phyloP scores from a whole-genome alignment of 2,888 invertebrate species.

The Noctua comes region DNA sequence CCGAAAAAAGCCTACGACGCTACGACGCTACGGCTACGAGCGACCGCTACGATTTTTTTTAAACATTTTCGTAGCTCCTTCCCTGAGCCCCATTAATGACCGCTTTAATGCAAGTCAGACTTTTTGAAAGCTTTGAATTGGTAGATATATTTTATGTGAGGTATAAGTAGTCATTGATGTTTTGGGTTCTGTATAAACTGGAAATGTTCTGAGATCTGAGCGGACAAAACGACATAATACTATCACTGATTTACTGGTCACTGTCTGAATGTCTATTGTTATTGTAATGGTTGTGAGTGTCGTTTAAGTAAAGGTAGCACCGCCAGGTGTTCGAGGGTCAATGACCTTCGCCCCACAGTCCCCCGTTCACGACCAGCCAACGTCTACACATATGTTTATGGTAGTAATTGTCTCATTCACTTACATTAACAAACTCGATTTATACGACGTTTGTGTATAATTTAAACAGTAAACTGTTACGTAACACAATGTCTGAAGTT shows the following conservation, averaged over 20 bases:
- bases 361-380: not conserved
- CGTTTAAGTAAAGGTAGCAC: constrained; percentile 15
- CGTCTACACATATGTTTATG: constrained; percentile 9
- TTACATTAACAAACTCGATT: constrained; percentile 34
- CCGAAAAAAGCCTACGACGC: constrained; percentile 23
- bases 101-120: constrained; percentile 38
- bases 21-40: constrained; percentile 44
- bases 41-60: constrained; percentile 34
- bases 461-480: constrained; percentile 29
- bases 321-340: constrained; percentile 46
- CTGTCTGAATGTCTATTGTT: constrained; percentile 6
- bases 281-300: constrained; percentile 4
- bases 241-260: not conserved
- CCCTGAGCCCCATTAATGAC: not conserved
- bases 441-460: constrained; percentile 37
- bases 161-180: not conserved
- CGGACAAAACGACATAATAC: not conserved
- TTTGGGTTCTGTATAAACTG: constrained; percentile 6
- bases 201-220: not conserved
- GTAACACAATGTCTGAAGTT: constrained; percentile 31
- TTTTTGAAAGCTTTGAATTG: constrained; percentile 30
- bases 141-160: not conserved
- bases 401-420: constrained; percentile 26
- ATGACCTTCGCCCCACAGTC: constrained; percentile 15
- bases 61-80: constrained; percentile 9